Percentiles rank a stretch among this genome's conserved stretches.
Evolutionary conservation across 2,797 vertebrate genomes (phyloP).

Genomic region (Chromobotia macracanthus): DNA sequence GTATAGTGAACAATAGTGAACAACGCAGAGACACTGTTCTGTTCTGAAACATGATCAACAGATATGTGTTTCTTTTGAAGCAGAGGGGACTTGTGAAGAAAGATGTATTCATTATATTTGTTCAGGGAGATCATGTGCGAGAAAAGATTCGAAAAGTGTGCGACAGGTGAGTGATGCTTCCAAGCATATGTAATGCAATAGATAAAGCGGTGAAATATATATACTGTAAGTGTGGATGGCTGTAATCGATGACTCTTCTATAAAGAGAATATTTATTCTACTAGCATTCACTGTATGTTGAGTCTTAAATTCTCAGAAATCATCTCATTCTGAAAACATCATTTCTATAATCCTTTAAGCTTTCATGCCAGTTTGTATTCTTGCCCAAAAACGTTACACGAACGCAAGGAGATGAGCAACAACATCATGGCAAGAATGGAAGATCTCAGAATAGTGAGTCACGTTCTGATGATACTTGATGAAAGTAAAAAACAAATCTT

Average conservation of each 20-base stretch:
- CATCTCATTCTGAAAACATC: not conserved
- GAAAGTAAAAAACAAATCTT: not conserved
- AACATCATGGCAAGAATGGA: no score
- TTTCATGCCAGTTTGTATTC: constrained; percentile 65
- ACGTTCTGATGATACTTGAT: no score
- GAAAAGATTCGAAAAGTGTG: constrained; percentile 64
- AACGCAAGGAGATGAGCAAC: constrained; percentile 33
- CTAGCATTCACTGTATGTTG: not conserved
- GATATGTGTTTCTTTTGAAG: constrained; percentile 22
- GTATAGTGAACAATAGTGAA: not conserved
- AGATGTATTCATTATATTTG: constrained; percentile 66
- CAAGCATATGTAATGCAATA: not conserved
- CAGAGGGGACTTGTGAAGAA: constrained; percentile 59
- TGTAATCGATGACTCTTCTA: no score
- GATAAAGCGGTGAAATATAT: no score
- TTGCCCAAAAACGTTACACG: constrained; percentile 55
- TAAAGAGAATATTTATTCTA: no score
- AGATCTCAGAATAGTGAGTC: not conserved
- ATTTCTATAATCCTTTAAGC: constrained; percentile 31
- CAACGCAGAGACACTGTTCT: not conserved
- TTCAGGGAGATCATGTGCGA: constrained; percentile 64
- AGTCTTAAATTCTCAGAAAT: not conserved
- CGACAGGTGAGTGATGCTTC: constrained; percentile 60
- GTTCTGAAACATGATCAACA: constrained; percentile 41
- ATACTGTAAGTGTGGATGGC: no score